phyloP scores from a whole-genome alignment of 2,113 vertebrate species.

The Leptocoma aspasia region DNA sequence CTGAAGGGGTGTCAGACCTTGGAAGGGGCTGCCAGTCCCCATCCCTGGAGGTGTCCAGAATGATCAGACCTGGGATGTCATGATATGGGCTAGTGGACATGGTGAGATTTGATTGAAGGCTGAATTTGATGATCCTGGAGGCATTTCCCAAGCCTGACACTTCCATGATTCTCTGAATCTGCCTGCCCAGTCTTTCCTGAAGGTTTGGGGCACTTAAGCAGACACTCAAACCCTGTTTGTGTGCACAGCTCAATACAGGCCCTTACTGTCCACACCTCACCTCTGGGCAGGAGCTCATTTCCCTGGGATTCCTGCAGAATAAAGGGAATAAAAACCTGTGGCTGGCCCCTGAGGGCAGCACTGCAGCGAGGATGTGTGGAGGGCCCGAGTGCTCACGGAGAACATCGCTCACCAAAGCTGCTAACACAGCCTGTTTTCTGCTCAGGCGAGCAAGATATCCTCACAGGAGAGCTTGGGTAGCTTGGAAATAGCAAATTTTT shows the following conservation, averaged over 20 bases:
- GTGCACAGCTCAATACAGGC: not conserved
- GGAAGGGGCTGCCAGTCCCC: not conserved
- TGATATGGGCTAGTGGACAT: fast-evolving
- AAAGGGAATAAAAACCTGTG: fast-evolving
- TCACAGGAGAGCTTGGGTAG: not conserved
- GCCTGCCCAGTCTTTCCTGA: not conserved
- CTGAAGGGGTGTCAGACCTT: not conserved
- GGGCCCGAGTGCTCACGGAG: not conserved
- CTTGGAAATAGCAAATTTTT: not conserved
- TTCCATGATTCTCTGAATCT: not conserved
- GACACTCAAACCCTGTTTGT: not conserved
- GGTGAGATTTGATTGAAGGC: fast-evolving
- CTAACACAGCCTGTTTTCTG: slow-evolving; percentile 44
- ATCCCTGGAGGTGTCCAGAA: not conserved
- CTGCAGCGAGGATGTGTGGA: fast-evolving
- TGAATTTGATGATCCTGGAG: no score
- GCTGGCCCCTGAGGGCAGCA: not conserved
- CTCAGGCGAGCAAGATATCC: slow-evolving; percentile 13
- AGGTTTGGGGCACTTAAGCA: fast-evolving
- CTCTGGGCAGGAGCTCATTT: fast-evolving
- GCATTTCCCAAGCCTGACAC: not conserved
- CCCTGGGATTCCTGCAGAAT: not conserved
- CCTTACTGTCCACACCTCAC: fast-evolving
- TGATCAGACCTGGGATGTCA: fast-evolving
- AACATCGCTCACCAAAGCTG: not conserved